Base-by-base conservation (phyloP, 2,888 invertebrate species). In the Plebejus argus region DNA sequence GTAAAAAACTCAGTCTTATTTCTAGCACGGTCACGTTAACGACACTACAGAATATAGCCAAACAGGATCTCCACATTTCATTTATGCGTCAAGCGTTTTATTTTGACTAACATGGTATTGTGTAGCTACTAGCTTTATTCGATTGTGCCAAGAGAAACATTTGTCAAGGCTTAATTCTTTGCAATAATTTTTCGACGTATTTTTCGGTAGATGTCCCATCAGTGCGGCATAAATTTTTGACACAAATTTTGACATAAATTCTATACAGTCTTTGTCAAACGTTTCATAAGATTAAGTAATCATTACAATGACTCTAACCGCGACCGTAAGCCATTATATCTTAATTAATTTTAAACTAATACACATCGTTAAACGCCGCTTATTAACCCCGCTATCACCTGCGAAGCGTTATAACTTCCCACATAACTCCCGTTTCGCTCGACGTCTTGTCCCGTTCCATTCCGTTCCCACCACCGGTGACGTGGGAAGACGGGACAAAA, bases 401-500 rank as follows among this genome's bases (percentile, higher is more conserved):
- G 12, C 18, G 15, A 15, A 66, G 28, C 66, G 28, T 66, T 74
- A 53, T 18, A 49, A 39, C 53, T 53, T 74, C 74, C 23, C 74
- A 74, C 74, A 74, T 49, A 74, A 74, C 53, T 74, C 72, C 72
- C 72, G 72, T 72, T 18, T 66, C 66, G 66, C 72, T 23, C 53
- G 18, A 49, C 74, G 74, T 74, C 74, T 74, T 74, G 28, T 23
- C 84, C 79, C 82, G 83, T 80, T 80, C 79, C 82, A 83, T 80
- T 80, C 80, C 56, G 79, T 83, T 89, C 89, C 89, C 89, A 87
- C 87, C 66, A 12, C 61, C 20, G 61, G 28, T 66, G 18, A 66
- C 66, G 66, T 66, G 66, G 87, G 83, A 83, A 85, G 91, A 89
- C 88, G 71, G 79, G 78, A 86, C 82, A 89, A 90, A 88, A 89